Conservation (phyloP, 2,113 vertebrate species). For the Pelusios castaneus region DNA sequence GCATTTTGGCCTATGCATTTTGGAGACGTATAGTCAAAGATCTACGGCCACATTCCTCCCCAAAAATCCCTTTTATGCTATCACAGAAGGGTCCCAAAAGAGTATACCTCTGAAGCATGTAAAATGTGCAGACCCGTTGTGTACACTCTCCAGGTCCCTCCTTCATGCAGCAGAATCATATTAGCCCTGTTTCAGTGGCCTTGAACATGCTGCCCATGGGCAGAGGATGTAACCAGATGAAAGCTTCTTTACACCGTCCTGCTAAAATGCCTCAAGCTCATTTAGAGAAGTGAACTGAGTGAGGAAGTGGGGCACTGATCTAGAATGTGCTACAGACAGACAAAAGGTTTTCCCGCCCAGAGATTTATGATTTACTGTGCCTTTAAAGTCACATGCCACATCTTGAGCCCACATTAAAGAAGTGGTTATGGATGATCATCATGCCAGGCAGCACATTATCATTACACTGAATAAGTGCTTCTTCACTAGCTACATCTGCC, state of each 20-base stretch:
- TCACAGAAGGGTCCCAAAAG: not conserved
- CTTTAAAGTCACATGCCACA: not conserved
- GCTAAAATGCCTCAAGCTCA: not conserved
- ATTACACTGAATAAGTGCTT: not conserved
- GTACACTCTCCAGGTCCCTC: not conserved
- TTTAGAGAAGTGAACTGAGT: not conserved
- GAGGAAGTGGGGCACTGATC: not conserved
- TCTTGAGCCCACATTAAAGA: not conserved
- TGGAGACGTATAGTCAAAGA: not conserved
- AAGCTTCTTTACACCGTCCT: not conserved
- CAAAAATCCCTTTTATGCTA: not conserved
- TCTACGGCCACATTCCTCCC: not conserved
- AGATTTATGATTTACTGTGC: not conserved
- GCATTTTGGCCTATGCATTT: not conserved
- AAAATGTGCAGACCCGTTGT: not conserved
- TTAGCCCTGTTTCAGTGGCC: too few relatives aligned
- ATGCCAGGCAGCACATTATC: not conserved
- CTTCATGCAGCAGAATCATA: not conserved
- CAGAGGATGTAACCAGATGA: not conserved
- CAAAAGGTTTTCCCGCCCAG: not conserved
- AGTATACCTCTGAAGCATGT: not conserved
- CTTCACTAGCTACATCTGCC: not conserved
- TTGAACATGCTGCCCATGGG: not conserved
- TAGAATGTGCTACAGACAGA: not conserved
- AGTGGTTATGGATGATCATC: accelerated